Evolutionary conservation across 2,888 invertebrate species (phyloP).

Genomic region (Caenorhabditis doughertyi): DNA sequence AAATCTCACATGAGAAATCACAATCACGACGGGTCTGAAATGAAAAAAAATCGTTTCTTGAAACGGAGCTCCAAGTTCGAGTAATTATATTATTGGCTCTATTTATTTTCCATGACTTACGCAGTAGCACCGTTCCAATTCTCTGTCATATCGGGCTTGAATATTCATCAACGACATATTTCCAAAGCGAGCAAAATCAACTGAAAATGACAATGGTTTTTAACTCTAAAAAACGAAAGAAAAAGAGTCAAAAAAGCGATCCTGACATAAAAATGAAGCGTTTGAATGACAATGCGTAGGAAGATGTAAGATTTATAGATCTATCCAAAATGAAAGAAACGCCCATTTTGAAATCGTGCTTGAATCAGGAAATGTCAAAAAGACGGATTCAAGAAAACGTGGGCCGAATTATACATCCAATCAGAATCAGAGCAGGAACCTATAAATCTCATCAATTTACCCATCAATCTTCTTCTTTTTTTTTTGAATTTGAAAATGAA

Average conservation of each 20-base stretch:
- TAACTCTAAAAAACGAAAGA: too few species aligned
- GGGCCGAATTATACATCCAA: slow-evolving; percentile 16
- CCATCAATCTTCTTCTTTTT: slow-evolving; percentile 1
- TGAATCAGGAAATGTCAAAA: slow-evolving; percentile 11
- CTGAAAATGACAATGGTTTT: too few species aligned
- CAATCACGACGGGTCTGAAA: slow-evolving; percentile 21
- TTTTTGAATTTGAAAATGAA: not conserved
- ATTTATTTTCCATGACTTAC: slow-evolving; percentile 13
- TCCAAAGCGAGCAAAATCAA: not conserved
- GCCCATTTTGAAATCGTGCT: not conserved
- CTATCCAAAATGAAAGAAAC: not conserved
- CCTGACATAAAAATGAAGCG: too few species aligned
- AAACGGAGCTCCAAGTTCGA: not conserved
- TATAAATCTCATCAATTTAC: not conserved
- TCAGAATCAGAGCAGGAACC: slow-evolving; percentile 3
- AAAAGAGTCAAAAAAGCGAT: not conserved
- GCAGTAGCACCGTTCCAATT: slow-evolving; percentile 28
- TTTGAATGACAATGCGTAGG: not conserved
- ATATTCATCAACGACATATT: not conserved
- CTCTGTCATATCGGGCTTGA: slow-evolving; percentile 16
- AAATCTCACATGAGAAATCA: slow-evolving; percentile 19
- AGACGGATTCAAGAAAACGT: slow-evolving; percentile 6
- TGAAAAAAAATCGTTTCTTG: too few species aligned
- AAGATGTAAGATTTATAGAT: slow-evolving; percentile 3
- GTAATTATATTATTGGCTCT: not conserved